A percentile compares a stretch with the other conserved stretches of the same genome.
Conservation (phyloP, 2,797 vertebrate genomes). For the Sebastes vulpes region DNA sequence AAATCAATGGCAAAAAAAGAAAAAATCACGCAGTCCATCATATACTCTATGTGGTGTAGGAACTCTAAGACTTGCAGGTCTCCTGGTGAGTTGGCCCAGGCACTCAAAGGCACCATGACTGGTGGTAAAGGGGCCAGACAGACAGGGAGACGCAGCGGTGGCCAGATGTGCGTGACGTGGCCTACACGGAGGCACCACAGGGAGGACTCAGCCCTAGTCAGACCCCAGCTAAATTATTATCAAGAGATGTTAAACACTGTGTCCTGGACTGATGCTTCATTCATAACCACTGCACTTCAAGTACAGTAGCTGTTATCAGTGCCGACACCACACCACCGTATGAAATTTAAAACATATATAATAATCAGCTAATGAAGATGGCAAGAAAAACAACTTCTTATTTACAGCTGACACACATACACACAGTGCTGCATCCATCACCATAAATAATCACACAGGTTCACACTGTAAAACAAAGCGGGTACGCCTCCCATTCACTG, state of each 20-base stretch:
- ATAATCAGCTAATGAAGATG: background rate
- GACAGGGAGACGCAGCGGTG: background rate
- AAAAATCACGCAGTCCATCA: slow-evolving; percentile 4
- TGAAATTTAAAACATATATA: background rate
- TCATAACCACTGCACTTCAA: background rate
- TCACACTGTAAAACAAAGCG: slow-evolving; percentile 11
- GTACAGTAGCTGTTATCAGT: slow-evolving; percentile 11
- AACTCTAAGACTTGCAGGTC: slow-evolving; percentile 37
- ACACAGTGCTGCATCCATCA: slow-evolving; percentile 1
- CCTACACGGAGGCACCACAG: slow-evolving; percentile 3
- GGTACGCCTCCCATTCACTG: background rate
- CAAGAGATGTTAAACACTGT: background rate
- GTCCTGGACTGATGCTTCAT: background rate
- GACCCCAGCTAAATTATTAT: background rate
- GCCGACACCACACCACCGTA: background rate
- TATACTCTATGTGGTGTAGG: background rate
- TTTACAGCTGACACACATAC: slow-evolving; percentile 22
- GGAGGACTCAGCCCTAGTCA: background rate
- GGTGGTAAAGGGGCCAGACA: slow-evolving; percentile 20
- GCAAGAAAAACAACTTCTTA: background rate
- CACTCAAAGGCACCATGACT: slow-evolving; percentile 40
- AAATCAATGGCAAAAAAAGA: slow-evolving; percentile 4
- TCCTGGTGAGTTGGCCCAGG: slow-evolving; percentile 30
- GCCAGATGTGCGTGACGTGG: slow-evolving; percentile 25
- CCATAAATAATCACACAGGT: background rate